phyloP scores from a whole-genome alignment of 2,797 vertebrate genomes.

The Leptatherina wallacei region DNA sequence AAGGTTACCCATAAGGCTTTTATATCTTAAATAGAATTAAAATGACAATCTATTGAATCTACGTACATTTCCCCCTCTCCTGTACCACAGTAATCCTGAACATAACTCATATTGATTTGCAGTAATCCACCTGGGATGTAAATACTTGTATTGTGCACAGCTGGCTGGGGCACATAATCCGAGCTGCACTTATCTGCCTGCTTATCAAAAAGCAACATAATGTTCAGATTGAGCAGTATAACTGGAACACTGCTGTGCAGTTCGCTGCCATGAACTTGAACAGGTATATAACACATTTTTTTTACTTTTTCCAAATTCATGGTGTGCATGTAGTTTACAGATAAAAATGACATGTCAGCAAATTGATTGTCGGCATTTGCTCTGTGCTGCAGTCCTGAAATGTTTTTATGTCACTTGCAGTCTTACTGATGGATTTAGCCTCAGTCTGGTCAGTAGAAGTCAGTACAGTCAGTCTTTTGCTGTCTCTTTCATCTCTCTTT shows the following conservation, averaged over 20 bases:
- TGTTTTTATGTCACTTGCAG: conserved; percentile 36
- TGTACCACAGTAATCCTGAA: conserved; percentile 15
- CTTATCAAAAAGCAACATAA: conserved; percentile 1
- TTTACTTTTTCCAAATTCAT: conserved; percentile 4
- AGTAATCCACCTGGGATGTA: conserved; percentile 27
- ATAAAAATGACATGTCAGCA: conserved; percentile 10
- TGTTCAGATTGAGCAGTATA: not conserved
- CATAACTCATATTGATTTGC: conserved; percentile 16
- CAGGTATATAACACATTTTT: conserved; percentile 1
- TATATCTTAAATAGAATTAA: conserved; percentile 3
- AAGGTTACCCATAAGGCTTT: conserved; percentile 1
- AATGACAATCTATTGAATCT: not conserved
- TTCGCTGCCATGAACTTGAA: not conserved
- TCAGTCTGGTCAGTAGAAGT: conserved; percentile 42
- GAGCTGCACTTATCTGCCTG: conserved; percentile 15
- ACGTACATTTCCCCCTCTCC: not conserved
- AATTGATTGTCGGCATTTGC: conserved; percentile 12
- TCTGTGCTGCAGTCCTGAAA: not conserved
- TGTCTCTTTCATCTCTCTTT: conserved; percentile 19
- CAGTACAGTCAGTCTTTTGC: conserved; percentile 32
- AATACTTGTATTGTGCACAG: conserved; percentile 34
- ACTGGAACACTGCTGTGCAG: not conserved
- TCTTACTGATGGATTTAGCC: conserved; percentile 31
- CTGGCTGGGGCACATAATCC: conserved; percentile 16
- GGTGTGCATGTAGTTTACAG: not conserved